A percentile compares a stretch with the other conserved stretches of the same genome.
Evolutionary conservation across 1,140 invertebrate species (phyloP).

Genomic region (Euborellia annulipes): DNA sequence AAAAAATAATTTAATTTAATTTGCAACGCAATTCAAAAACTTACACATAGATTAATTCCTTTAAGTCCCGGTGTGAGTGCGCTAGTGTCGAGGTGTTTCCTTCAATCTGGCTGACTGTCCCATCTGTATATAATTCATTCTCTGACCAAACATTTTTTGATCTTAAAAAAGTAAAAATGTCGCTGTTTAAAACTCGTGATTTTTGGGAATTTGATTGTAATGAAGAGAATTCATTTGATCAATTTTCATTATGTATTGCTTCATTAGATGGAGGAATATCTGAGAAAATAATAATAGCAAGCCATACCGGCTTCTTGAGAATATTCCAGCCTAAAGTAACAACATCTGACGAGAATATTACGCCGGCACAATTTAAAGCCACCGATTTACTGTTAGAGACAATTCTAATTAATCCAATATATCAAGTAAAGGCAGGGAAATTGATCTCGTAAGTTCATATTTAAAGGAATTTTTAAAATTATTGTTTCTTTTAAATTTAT

Average conservation of each 20-base stretch:
- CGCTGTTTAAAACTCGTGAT: conserved; percentile 60
- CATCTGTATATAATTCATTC: too few species aligned
- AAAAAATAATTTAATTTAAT: too few species aligned
- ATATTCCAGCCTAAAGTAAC: conserved; percentile 43
- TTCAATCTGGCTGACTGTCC: too few species aligned
- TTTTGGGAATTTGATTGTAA: conserved; percentile 54
- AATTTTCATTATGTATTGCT: conserved; percentile 39
- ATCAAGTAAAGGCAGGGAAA: conserved; percentile 52
- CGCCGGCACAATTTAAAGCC: conserved; percentile 34
- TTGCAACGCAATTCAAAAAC: too few species aligned
- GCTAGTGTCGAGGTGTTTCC: too few species aligned
- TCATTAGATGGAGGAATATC: conserved; percentile 43
- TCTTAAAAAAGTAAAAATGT: conserved; percentile 40
- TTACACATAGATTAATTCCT: too few species aligned
- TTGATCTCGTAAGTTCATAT: conserved; percentile 49
- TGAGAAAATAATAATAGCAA: conserved; percentile 52
- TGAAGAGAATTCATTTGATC: conserved; percentile 43
- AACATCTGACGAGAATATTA: conserved; percentile 27
- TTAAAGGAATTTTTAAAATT: conserved; percentile 7
- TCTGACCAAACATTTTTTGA: too few species aligned
- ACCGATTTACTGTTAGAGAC: conserved; percentile 56
- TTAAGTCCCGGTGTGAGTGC: too few species aligned
- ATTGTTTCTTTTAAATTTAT: conserved; percentile 6
- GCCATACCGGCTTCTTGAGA: conserved; percentile 48
- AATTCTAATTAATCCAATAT: conserved; percentile 43